Evolutionary conservation across 2,888 invertebrate genomes (phyloP).

Genomic region (Drosophila merina): DNA sequence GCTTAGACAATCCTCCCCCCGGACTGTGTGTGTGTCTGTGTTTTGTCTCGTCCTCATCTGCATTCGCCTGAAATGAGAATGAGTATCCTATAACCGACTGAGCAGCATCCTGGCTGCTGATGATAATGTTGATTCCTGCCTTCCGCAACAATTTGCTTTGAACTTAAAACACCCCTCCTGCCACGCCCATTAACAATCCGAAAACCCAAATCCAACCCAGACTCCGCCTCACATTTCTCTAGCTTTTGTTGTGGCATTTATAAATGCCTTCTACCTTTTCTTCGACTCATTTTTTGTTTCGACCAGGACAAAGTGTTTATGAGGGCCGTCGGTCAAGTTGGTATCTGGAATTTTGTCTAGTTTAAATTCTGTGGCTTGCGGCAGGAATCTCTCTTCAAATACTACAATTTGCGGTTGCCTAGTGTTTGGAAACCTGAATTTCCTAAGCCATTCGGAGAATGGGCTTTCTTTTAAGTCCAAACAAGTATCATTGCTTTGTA

Average conservation of each 20-base stretch:
- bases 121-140: constrained; percentile 79
- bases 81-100: constrained; percentile 62
- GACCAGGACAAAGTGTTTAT: constrained; percentile 45
- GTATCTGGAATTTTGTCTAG: constrained; percentile 37
- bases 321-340: constrained; percentile 38
- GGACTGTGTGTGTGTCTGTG: constrained; percentile 25
- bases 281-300: constrained; percentile 16
- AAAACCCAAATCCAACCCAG: constrained; percentile 11
- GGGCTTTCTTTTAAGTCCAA: not conserved
- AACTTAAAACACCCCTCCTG: constrained; percentile 46
- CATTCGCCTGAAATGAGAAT: constrained; percentile 54
- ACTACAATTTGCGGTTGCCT: constrained; percentile 24
- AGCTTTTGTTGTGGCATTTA: constrained; percentile 44
- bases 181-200: constrained; percentile 12
- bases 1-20: constrained; percentile 29
- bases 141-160: constrained; percentile 80
- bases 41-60: constrained; percentile 45
- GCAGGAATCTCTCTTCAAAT: constrained; percentile 10
- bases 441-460: not conserved
- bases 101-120: constrained; percentile 59
- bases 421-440: constrained; percentile 6
- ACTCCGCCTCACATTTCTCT: constrained; percentile 30
- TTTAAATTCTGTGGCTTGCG: constrained; percentile 30
- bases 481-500: not conserved
- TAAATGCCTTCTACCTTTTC: constrained; percentile 52